Conservation (phyloP, 2,888 invertebrate genomes). For the Diachrysia chrysitis region DNA sequence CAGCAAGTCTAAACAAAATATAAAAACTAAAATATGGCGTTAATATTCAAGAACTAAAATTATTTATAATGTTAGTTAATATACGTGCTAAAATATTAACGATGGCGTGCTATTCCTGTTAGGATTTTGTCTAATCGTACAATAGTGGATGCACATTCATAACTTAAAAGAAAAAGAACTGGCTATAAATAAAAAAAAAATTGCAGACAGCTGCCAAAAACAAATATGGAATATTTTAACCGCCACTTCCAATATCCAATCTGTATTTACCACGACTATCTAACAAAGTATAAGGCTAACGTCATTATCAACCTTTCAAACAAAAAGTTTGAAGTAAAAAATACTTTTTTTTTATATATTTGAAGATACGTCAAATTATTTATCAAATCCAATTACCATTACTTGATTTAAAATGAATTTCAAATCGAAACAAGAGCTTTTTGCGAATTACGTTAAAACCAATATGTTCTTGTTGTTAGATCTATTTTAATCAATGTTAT, state of each 20-base stretch:
- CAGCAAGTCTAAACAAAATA: neutral
- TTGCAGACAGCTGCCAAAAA: too few species aligned
- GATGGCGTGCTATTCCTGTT: constrained; percentile 9
- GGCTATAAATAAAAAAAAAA: neutral
- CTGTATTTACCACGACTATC: neutral
- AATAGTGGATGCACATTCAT: constrained; percentile 14
- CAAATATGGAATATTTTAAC: neutral
- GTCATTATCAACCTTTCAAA: neutral
- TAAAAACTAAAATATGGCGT: constrained; percentile 3
- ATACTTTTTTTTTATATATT: too few species aligned
- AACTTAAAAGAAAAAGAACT: neutral
- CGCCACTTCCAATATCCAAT: neutral
- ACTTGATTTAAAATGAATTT: neutral
- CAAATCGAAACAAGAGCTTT: neutral
- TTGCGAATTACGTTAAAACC: neutral
- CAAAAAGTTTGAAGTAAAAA: too few species aligned
- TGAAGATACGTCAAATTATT: too few species aligned
- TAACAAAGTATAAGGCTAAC: neutral
- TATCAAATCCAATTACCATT: too few species aligned
- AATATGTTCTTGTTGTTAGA: constrained; percentile 17
- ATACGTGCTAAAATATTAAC: constrained; percentile 2
- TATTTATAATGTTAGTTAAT: neutral
- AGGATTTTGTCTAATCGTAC: neutral
- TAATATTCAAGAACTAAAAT: neutral
- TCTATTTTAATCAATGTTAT: constrained; percentile 36